phyloP scores from a whole-genome alignment of 2,797 vertebrate genomes.

The Perodicticus potto region DNA sequence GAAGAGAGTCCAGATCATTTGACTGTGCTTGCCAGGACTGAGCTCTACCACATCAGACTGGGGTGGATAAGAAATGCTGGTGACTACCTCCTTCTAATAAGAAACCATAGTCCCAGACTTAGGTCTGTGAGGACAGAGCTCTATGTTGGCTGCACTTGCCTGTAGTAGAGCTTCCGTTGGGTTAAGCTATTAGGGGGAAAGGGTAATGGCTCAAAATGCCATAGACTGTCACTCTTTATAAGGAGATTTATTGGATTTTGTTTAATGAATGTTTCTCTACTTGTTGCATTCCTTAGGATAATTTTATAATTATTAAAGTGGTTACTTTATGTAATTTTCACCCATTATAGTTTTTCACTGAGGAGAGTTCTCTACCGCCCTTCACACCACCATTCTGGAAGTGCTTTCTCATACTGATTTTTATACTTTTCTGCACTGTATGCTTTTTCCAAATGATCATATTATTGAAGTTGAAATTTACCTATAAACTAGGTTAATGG shows the following conservation, averaged over 20 bases:
- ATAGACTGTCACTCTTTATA: background rate
- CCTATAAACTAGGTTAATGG: background rate
- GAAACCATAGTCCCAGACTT: background rate
- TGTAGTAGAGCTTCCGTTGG: background rate
- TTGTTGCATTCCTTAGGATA: background rate
- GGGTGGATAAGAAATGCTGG: background rate
- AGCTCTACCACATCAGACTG: background rate
- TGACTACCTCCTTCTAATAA: background rate
- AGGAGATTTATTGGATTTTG: background rate
- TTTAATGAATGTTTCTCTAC: slow-evolving; percentile 25
- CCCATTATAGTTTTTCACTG: background rate
- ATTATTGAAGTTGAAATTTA: background rate
- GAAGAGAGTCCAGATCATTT: background rate
- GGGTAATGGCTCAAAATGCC: background rate
- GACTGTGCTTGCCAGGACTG: background rate
- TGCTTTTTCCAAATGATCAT: background rate
- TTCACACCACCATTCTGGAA: background rate
- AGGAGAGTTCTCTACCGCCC: background rate
- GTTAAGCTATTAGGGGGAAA: background rate
- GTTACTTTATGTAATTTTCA: background rate
- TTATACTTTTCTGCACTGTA: background rate
- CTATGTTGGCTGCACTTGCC: background rate
- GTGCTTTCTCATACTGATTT: background rate
- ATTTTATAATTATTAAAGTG: background rate
- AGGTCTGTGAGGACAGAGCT: background rate